Percentiles rank a stretch among this genome's conserved stretches.
phyloP scores from a whole-genome alignment of 2,888 invertebrate genomes.

The Phortica okadai region DNA sequence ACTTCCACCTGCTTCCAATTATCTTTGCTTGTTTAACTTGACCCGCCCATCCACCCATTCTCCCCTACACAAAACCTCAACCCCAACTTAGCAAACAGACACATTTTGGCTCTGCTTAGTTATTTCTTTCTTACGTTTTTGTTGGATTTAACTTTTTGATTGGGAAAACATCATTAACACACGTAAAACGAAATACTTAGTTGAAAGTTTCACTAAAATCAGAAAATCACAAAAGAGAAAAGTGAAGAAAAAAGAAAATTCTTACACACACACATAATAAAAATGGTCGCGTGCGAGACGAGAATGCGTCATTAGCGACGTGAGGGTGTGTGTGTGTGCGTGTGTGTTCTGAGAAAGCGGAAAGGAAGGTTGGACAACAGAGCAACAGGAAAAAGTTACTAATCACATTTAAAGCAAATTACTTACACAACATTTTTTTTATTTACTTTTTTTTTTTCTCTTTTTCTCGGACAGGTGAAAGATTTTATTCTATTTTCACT shows the following conservation, averaged over 20 bases:
- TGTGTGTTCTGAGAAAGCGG: not conserved
- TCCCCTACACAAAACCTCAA: not conserved
- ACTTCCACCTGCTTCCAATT: constrained; percentile 63
- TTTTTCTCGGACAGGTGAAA: constrained; percentile 23
- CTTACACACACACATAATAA: constrained; percentile 36
- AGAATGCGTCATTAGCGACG: constrained; percentile 26
- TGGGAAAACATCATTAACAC: constrained; percentile 73
- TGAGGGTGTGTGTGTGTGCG: constrained; percentile 34
- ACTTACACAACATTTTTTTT: constrained; percentile 52
- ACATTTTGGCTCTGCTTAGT: not conserved
- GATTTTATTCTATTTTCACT: not conserved
- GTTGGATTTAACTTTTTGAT: constrained; percentile 71
- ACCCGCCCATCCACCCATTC: constrained; percentile 40
- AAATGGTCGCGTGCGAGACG: constrained; percentile 4
- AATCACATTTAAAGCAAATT: constrained; percentile 72
- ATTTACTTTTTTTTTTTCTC: constrained; percentile 50
- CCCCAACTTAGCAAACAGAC: not conserved
- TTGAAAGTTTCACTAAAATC: constrained; percentile 38
- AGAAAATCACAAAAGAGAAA: constrained; percentile 28
- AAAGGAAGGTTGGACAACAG: not conserved
- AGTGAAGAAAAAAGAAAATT: not conserved
- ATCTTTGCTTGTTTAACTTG: constrained; percentile 69
- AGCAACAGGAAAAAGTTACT: constrained; percentile 61
- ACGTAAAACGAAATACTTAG: constrained; percentile 54
- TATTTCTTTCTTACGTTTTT: constrained; percentile 1